Conservation (phyloP, 2,113 vertebrate genomes). For the Nothocercus julius region DNA sequence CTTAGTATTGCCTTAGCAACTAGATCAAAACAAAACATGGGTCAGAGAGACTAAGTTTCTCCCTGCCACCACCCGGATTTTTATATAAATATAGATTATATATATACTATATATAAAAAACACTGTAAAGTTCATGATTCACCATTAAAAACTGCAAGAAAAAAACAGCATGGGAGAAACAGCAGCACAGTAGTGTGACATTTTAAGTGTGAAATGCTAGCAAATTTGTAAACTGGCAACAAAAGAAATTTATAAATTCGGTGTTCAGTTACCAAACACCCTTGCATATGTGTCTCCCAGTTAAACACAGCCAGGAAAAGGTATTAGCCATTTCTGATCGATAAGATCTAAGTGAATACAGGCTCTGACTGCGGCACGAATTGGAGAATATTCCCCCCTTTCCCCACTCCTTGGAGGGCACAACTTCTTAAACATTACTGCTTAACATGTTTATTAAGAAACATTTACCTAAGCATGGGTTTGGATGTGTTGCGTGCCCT, state of each 20-base stretch:
- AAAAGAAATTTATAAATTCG: not conserved
- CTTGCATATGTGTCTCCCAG: not conserved
- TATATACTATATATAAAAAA: constrained; percentile 39
- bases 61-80: constrained; percentile 65
- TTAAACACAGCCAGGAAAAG: not conserved
- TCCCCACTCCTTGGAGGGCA: not conserved
- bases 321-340: not conserved
- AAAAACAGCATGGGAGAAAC: constrained; percentile 40
- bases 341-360: not conserved
- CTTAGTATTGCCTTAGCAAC: constrained; percentile 64
- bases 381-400: not conserved
- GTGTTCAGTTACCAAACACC: not conserved
- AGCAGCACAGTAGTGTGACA: not conserved
- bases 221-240: constrained; percentile 4
- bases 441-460: not conserved
- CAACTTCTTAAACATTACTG: not conserved
- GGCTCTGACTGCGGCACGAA: not conserved
- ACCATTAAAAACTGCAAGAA: constrained; percentile 1
- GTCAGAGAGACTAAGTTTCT: constrained; percentile 37
- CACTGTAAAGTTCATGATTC: constrained; percentile 45
- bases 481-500: not conserved
- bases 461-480: not conserved
- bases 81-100: constrained; percentile 56
- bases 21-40: constrained; percentile 69
- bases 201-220: not conserved